Base-by-base conservation (phyloP, 1,140 invertebrate genomes). In the Cotesia glomerata region DNA sequence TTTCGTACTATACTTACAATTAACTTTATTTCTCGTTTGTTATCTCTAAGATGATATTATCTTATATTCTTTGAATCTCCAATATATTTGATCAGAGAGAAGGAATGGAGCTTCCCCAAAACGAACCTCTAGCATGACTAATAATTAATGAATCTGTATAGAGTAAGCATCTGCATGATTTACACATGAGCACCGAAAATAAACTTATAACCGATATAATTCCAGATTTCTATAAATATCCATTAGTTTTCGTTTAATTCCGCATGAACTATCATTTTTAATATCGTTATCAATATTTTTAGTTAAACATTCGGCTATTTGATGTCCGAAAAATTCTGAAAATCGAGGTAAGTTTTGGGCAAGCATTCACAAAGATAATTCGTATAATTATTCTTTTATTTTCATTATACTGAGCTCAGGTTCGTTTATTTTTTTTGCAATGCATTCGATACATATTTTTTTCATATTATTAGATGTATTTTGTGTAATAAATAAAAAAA, bases 101-200 rank as follows among this genome's bases (percentile, higher is more conserved):
- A 81, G 76, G 80, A 82, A 84, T 76, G 75, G 77, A 84, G 79
- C 82, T 85, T 84, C 83, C 82, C 82, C 83, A 84, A 85, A 85
- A 84, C 81, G 83, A 84, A 84, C 83, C 82, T 85, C 83, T 82
- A 67, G 78, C 80, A 84, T 77, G 79, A 76, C 26, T 26, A 26
- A 26, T 72, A 77, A 84, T 80, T 66, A 36, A 70, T 65, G 69
- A 77, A 69, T 39, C 77, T 73, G 77, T 77, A 75, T 77, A 77
- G 76, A 82, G 74, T 69, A 35, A 16, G 49, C 36, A 51, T 36
- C 5, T 18, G 52, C 32, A 72, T 14, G 52, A 32, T n/a, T n/a
- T 63, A 35, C 14, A 35, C 18, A n/a, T 26, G 13, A 51, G 49
- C 11, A 45, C 36, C 18, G 26, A 11, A 64, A 7, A 51, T 14